These are phyloP conservation scores for Bovichtus variegatus DNA, from an alignment of 2,797 vertebrate genomes.

Conservation along the genomic window DNA sequence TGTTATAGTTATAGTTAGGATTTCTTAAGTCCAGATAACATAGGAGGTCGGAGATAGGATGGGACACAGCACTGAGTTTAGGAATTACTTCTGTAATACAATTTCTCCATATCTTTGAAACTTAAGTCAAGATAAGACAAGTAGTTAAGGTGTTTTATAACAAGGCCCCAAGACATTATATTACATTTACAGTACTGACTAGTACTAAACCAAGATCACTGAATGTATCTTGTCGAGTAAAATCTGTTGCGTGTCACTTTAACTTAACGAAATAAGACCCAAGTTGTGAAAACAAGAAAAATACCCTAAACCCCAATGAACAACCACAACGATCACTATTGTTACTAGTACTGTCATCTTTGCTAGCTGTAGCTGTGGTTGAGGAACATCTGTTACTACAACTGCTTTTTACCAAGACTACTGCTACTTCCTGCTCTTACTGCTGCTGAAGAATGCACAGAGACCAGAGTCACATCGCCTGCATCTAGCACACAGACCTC, in stretches of 20 bases:
- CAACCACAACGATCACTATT: not conserved
- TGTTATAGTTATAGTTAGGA: too few species aligned
- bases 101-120: too few species aligned
- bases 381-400: not conserved
- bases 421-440: not conserved
- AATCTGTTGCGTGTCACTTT: not conserved
- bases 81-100: too few species aligned
- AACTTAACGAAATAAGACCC: not conserved
- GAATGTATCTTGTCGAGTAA: too few species aligned
- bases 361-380: not conserved
- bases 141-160: too few species aligned
- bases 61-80: too few species aligned
- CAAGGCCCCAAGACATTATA: too few species aligned
- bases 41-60: too few species aligned
- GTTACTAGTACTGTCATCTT: not conserved
- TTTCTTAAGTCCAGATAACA: too few species aligned
- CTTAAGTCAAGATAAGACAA: too few species aligned
- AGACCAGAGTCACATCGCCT: constrained; percentile 17
- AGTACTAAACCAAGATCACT: too few species aligned
- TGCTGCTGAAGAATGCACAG: not conserved
- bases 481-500: not conserved
- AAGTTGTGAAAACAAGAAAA: not conserved
- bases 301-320: not conserved
- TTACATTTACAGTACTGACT: too few species aligned
- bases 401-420: not conserved